phyloP scores from a whole-genome alignment of 2,113 vertebrate species.

The Osmerus mordax region DNA sequence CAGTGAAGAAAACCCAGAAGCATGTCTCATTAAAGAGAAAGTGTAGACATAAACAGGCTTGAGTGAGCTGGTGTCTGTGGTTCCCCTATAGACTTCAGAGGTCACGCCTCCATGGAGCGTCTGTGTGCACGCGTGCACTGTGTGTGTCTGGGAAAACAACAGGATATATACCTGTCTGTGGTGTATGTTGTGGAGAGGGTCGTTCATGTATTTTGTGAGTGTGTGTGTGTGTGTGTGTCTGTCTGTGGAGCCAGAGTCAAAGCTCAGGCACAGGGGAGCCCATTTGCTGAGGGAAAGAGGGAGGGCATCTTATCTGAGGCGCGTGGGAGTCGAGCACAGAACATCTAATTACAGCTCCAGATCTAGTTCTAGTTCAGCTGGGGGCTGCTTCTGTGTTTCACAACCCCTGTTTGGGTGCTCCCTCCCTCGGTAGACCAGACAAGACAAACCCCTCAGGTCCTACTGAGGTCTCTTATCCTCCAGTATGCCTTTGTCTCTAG shows the following conservation, averaged over 20 bases:
- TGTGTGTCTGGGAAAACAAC: background rate
- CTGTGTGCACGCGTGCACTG: background rate
- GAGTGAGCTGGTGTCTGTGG: too few relatives aligned
- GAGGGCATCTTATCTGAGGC: slow-evolving; percentile 44
- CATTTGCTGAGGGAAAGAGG: slow-evolving; percentile 48
- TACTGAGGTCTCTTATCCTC: slow-evolving; percentile 54
- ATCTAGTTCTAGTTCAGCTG: slow-evolving; percentile 34
- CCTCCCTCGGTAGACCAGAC: slow-evolving; percentile 52
- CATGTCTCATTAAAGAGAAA: too few relatives aligned
- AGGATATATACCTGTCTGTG: background rate
- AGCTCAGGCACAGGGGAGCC: slow-evolving; percentile 36
- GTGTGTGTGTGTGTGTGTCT: background rate
- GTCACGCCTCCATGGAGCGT: background rate
- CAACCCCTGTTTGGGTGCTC: slow-evolving; percentile 66
- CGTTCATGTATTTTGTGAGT: too few relatives aligned
- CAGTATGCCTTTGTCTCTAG: slow-evolving; percentile 46
- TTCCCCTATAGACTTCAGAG: background rate
- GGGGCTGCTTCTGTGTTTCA: slow-evolving; percentile 45
- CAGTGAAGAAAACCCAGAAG: too few relatives aligned
- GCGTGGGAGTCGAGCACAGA: slow-evolving; percentile 63
- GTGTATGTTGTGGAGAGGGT: too few relatives aligned
- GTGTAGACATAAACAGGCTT: too few relatives aligned
- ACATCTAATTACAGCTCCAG: slow-evolving; percentile 64
- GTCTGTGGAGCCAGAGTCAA: background rate
- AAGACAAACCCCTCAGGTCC: slow-evolving; percentile 40